A percentile compares a stretch with the other conserved stretches of the same genome.
Conservation (phyloP, 2,888 invertebrate species). For the Drosophila helvetica region DNA sequence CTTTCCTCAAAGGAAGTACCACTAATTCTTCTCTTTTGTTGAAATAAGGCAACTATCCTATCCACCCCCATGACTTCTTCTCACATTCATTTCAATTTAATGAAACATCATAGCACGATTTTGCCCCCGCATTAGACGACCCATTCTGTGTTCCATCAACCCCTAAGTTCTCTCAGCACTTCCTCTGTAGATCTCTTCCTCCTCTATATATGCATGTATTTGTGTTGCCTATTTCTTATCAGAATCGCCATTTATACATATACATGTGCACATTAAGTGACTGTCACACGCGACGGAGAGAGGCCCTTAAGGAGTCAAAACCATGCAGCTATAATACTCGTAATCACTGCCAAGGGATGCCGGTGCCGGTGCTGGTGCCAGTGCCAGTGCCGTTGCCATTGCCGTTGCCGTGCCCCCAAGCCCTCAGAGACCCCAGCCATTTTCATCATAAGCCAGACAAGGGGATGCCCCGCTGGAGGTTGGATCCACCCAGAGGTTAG, state of each 20-base stretch:
- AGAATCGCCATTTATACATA: conserved; percentile 27
- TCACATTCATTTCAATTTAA: conserved; percentile 39
- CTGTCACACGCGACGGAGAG: conserved; percentile 35
- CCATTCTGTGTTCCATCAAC: neutral
- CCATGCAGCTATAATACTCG: conserved; percentile 53
- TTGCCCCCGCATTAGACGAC: conserved; percentile 11
- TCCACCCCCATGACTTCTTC: conserved; percentile 13
- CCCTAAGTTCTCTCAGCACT: conserved; percentile 27
- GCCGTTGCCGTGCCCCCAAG: neutral
- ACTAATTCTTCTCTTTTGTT: conserved; percentile 11
- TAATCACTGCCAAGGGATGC: conserved; percentile 63
- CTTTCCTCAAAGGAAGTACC: neutral
- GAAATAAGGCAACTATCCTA: conserved; percentile 19
- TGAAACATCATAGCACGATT: conserved; percentile 22
- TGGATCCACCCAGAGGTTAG: conserved; percentile 28
- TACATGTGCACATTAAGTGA: conserved; percentile 46
- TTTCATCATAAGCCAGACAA: conserved; percentile 62
- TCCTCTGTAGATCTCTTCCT: conserved; percentile 33
- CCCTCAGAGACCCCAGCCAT: conserved; percentile 45
- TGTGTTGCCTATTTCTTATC: conserved; percentile 18
- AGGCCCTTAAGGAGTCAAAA: conserved; percentile 69
- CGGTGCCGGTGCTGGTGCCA: neutral
- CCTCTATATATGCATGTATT: neutral
- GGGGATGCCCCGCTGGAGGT: conserved; percentile 7
- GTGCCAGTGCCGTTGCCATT: conserved; percentile 8